Evolutionary conservation across 1,140 invertebrate species (phyloP).

Genomic region (Aphelinus atriplicis): DNA sequence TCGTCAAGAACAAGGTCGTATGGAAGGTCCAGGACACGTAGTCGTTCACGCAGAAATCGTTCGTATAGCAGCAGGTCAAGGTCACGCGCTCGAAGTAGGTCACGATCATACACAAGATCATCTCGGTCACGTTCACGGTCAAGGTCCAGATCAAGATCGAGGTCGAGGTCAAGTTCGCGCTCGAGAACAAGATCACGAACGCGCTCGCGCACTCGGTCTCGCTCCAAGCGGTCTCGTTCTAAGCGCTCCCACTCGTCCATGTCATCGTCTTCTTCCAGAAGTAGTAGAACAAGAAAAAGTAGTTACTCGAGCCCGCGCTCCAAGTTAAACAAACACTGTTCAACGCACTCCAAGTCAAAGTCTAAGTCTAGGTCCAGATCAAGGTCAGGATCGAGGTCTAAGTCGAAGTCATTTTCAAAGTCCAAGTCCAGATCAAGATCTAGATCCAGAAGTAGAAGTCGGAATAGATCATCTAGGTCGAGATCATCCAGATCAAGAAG

Average conservation of each 20-base stretch:
- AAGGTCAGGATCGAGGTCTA: slow-evolving; percentile 52
- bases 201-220: slow-evolving; percentile 58
- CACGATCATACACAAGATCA: slow-evolving; percentile 32
- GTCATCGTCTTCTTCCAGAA: slow-evolving; percentile 47
- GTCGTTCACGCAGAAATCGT: slow-evolving; percentile 47
- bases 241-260: slow-evolving; percentile 54
- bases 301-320: slow-evolving; percentile 58
- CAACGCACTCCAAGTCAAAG: slow-evolving; percentile 4
- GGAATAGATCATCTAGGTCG: slow-evolving; percentile 56
- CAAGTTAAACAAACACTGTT: slow-evolving; percentile 48
- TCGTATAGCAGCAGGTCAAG: slow-evolving; percentile 49
- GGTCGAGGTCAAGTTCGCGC: slow-evolving; percentile 46
- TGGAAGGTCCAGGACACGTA: slow-evolving; percentile 57
- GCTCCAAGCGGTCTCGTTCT: slow-evolving; percentile 50
- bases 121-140: slow-evolving; percentile 42
- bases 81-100: slow-evolving; percentile 42
- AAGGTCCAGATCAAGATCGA: slow-evolving; percentile 40
- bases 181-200: slow-evolving; percentile 50
- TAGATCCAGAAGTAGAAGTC: slow-evolving; percentile 53
- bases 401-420: slow-evolving; percentile 58
- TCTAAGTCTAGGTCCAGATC: slow-evolving; percentile 11
- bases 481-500: slow-evolving; percentile 61
- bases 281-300: slow-evolving; percentile 45
- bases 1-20: slow-evolving; percentile 54
- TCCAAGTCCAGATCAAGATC: slow-evolving; percentile 61